phyloP scores from a whole-genome alignment of 2,797 vertebrate species.

The Margarornis squamiger region DNA sequence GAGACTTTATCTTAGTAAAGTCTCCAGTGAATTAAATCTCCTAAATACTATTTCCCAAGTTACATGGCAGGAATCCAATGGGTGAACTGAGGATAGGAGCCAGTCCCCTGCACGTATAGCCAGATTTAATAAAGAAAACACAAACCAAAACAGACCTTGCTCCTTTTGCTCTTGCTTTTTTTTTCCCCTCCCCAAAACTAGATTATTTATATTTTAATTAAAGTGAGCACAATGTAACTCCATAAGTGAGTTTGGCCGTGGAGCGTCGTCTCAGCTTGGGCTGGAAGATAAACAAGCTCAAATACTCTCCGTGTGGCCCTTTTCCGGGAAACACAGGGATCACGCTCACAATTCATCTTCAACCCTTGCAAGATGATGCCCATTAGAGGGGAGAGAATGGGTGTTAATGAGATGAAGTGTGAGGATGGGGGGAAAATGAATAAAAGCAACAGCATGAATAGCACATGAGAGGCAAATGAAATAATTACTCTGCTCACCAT shows the following conservation, averaged over 20 bases:
- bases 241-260: neutral
- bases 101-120: neutral
- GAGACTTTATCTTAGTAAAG: neutral
- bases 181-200: neutral
- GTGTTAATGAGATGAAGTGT: constrained; percentile 71
- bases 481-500: constrained; percentile 70
- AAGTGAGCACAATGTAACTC: constrained; percentile 1
- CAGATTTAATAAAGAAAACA: neutral
- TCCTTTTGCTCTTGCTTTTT: neutral
- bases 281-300: neutral
- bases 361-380: constrained; percentile 59
- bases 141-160: neutral
- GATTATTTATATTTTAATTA: constrained; percentile 61
- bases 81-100: neutral
- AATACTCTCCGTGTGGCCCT: constrained; percentile 45
- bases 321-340: constrained; percentile 44
- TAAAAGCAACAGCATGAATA: constrained; percentile 55
- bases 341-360: constrained; percentile 61
- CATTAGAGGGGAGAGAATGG: constrained; percentile 56
- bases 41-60: neutral
- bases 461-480: constrained; percentile 67
- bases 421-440: constrained; percentile 21
- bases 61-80: rapidly evolving
- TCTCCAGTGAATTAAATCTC: neutral
- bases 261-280: neutral